Evolutionary conservation across 2,113 vertebrate genomes (phyloP), one percentile per base, ranked within the genome.

Genomic region (Thunnus maccoyii): DNA sequence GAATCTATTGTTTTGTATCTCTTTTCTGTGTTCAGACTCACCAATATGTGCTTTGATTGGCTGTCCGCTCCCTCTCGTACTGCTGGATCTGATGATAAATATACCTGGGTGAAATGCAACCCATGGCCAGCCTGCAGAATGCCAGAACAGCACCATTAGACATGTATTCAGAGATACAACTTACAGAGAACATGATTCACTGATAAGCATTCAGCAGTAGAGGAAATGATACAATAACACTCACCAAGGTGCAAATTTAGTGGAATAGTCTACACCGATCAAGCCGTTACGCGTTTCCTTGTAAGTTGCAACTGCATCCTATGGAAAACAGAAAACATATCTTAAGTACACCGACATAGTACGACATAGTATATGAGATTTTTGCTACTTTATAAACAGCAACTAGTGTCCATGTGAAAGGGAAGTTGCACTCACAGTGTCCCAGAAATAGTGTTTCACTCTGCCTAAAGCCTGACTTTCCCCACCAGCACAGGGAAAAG

Each of bases 1-100:
- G 1, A 16, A n/a, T 20, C 0, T n/a, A 36, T 52, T 63, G 17
- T 50, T 55, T 57, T 64, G 14, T 11, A 48, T 25, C 14, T n/a
- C 32, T 2, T 61, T 44, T 7, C 4, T 60, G 13, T 12, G 7
- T 41, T 18, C 16, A 27, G 3, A 82, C 94, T 75, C 88, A 97
- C 96, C 96, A 96, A 87, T 96, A 96, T 0, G 95, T 96, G 92
- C 95, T 97, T 57, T 96, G 93, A 89, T 96, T 97, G 84, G 95
- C 95, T 0, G 92, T 94, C 56, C 95, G 93, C 73, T 97, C 93
- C 11, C 60, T 92, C 85, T 96, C 95, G 2, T 96, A 96, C 76
- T 93, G 94, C 80, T 86, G 86, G 80, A 96, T 94, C 84, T 97
- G 95, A 82, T 96, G 92, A 48, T 94, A 96, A 86, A 97, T 95